Base-by-base conservation (phyloP, 1,140 invertebrate genomes). In the Drosophila erecta region DNA sequence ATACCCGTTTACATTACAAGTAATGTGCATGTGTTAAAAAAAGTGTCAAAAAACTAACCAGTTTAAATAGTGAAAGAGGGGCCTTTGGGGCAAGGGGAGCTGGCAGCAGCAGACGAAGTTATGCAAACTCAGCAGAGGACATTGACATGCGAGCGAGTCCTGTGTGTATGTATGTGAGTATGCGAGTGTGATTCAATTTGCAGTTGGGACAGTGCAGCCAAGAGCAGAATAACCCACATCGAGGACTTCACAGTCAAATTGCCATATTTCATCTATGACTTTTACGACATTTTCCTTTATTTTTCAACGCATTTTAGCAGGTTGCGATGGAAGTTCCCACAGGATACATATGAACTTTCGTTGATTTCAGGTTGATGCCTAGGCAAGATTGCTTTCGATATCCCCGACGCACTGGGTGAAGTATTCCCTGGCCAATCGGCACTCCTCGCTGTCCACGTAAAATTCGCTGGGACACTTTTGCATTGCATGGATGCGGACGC, bases 61-160 rank as follows among this genome's bases (percentile, higher is more conserved):
- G 65, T 79, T 78, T 69, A 41, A 55, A 33, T 51, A 51, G 49
- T 51, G 30, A 51, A 20, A 55, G 11, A 15, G 41, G 11, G 17
- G 35, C 12, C 14, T 12, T 3, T 15, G 15, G n/a, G 15, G 15
- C 27, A 24, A 15, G 6, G 40, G 41, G 15, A 30, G 41, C n/a
- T 41, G 24, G 49, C 47, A 47, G 58, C 49, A 51, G 72, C 73
- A 56, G 79, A 66, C 83, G 66, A 87, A 86, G 83, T 86, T 86
- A 86, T 87, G 83, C 83, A 87, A 87, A 86, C 75, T 86, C 83
- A 86, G 83, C 83, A 87, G 62, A 81, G 83, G 83, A 87, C 83
- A 86, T 86, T 86, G 83, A 86, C 83, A 86, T 86, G 83, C 58
- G 55, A 60, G 58, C 47, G 61, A 57, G 61, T 69, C 41, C 41